These are phyloP conservation scores for Rhinolophus sinicus DNA, from an alignment of 2,113 vertebrate genomes.

Conservation along the genomic window DNA sequence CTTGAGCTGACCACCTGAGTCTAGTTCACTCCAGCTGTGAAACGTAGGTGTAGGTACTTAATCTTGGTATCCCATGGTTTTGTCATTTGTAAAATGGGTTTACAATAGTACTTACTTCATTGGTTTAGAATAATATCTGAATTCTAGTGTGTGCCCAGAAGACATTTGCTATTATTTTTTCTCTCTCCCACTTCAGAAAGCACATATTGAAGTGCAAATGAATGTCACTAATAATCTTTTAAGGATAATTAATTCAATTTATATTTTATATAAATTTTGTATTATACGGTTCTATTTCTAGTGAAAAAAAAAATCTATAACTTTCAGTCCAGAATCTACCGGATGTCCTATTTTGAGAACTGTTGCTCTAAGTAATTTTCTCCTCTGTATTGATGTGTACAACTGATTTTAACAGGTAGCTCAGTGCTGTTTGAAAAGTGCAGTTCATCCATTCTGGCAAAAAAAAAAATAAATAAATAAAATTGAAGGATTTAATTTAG, in stretches of 20 bases:
- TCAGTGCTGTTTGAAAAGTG: conserved; percentile 3
- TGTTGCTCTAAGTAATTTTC: conserved; percentile 43
- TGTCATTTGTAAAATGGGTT: background rate
- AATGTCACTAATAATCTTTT: background rate
- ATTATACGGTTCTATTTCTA: background rate
- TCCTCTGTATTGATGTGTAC: background rate
- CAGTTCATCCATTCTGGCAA: background rate
- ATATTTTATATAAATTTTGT: background rate
- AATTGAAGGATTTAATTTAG: conserved; percentile 25
- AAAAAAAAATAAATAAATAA: background rate
- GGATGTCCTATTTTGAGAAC: background rate
- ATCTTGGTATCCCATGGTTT: background rate
- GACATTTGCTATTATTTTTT: background rate
- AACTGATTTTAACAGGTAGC: conserved; percentile 17
- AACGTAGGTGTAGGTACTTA: background rate
- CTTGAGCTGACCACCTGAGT: background rate
- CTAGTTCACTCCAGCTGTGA: background rate
- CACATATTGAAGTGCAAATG: background rate
- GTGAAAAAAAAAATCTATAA: background rate
- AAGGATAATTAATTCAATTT: background rate
- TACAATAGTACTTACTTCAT: background rate
- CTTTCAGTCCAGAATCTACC: background rate
- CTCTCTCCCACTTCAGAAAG: background rate
- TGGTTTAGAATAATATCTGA: background rate
- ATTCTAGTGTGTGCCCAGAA: background rate